Evolutionary conservation across 2,888 invertebrate genomes (phyloP), one percentile per base, ranked within the genome.

Genomic region (Scaptomyza tumidula): DNA sequence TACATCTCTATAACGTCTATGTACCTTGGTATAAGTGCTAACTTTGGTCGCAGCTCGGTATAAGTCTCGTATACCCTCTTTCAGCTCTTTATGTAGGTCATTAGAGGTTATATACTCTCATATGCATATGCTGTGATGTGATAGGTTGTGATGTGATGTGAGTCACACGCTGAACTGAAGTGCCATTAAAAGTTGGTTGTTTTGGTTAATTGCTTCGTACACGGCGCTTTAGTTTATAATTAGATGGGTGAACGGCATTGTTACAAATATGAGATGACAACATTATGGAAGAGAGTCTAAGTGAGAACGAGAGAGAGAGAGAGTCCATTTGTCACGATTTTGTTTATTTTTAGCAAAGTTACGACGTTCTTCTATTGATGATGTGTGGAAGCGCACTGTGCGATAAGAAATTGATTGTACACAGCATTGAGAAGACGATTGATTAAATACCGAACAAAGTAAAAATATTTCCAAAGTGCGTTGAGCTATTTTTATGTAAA

Each of bases 261-360:
- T 72, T 14, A 14, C 50, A 41, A 41, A 29, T 13, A 31, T 16
- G 44, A 35, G 35, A 31, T n/a, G 19, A 16, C 24, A 14, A 14
- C 27, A 6, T n/a, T 10, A 14, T 6, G n/a, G 3, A 14, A 29
- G 19, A 50, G 35, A 57, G 44, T 13, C n/a, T n/a, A 3, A 35
- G 13, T 5, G 10, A 10, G 7, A 13, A 33, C 24, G 1, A 16
- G 10, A 14, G 2, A 33, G 46, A 9, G 44, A 64, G 45, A n/a
- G n/a, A n/a, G 61, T 53, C 60, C 54, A 65, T 80, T 82, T 73
- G 78, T 82, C 82, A 86, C 83, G 86, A 83, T 66, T 63, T 71
- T 66, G 63, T 78, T 73, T 82, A 86, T 82, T 78, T 82, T 72
- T 80, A 85, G 83, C 72, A 13, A 50, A 33, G 58, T 69, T 73